Conservation (phyloP, 2,113 vertebrate species). For the Elephas maximus region DNA sequence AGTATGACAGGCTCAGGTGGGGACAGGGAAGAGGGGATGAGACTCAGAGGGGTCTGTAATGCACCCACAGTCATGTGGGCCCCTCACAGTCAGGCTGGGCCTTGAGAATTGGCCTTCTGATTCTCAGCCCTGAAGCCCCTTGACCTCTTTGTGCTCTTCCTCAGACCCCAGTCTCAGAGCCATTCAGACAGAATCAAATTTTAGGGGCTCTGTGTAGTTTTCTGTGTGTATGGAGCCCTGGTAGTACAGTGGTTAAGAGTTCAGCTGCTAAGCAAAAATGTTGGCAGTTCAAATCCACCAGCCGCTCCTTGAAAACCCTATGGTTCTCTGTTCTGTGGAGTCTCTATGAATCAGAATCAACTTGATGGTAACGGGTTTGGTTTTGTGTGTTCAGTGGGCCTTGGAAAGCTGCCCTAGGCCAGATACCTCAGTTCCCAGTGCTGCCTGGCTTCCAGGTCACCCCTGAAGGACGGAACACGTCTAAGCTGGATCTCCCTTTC, state of each 20-base stretch:
- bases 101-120: neutral
- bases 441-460: fast-evolving
- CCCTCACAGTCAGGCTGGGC: neutral
- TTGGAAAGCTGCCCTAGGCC: neutral
- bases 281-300: no score
- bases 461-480: neutral
- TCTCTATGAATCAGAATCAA: no score
- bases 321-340: no score
- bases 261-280: no score
- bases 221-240: no score
- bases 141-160: neutral
- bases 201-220: no score
- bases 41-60: neutral
- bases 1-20: neutral
- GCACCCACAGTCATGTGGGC: neutral
- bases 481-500: neutral
- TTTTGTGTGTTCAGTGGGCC: neutral
- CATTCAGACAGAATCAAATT: neutral
- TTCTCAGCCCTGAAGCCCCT: neutral
- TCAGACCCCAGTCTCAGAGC: neutral
- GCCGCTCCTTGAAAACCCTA: no score
- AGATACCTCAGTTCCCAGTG: no score
- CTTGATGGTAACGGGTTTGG: no score
- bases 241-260: no score
- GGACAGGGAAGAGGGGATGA: neutral